Base-by-base conservation (phyloP, 2,888 invertebrate species). In the Boloria euphrosyne region DNA sequence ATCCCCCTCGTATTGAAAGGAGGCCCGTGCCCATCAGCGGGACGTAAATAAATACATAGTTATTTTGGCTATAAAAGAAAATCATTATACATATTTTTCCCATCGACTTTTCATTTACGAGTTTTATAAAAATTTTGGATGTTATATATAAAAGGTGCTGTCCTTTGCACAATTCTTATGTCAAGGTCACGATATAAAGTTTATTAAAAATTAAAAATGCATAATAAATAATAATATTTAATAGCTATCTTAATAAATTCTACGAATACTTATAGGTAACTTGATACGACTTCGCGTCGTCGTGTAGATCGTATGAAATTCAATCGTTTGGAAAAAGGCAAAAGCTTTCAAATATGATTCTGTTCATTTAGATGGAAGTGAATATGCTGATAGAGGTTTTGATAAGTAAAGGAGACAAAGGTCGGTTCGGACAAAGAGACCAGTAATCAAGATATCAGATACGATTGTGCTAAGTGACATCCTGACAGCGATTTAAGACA, bases 351-450 rank as follows among this genome's bases (percentile, higher is more conserved):
- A 79, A 81, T 80, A 83, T 83, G 84, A 82, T 81, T 84, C 74
- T 80, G 84, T 83, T 72, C 80, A 78, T 73, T 76, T 75, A 76
- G 65, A 83, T 84, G 83, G 79, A 77, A 82, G 78, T 75, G 74
- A 69, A 66, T 72, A 80, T 76, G 73, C 75, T 79, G 82, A 85
- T 83, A 78, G 77, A 68, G 63, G 71, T 77, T 73, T 76, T 77
- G 85, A 84, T 83, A 82, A 81, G 75, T 77, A 74, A 72, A 72
- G 84, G 79, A 83, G 87, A 88, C 88, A 87, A 87, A 85, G 85
- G 86, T 80, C 85, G 84, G 83, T 68, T 75, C 74, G 75, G 77
- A 86, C 86, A 85, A 84, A 86, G 85, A 80, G 73, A 68, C 55
- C 54, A 68, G 75, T 81, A 79, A 87, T 87, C 87, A 87, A 87